Evolutionary conservation across 2,113 vertebrate genomes (phyloP), one percentile per base, ranked within the genome.

Genomic region (Callipepla squamata): DNA sequence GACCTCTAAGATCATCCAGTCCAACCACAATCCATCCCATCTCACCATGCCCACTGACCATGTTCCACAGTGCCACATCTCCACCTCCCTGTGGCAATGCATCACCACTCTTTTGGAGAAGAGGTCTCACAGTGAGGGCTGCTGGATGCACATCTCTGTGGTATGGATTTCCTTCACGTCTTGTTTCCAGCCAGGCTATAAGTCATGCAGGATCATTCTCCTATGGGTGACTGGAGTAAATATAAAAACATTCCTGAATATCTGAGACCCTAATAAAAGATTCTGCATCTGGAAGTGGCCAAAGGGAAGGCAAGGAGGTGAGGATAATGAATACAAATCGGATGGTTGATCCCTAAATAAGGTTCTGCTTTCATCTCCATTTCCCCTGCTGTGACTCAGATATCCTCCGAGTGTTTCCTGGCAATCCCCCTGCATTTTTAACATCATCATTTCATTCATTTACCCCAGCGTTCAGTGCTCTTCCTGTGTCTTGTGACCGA

Each of bases 401-500:
- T 81, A 75, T 55, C 73, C 83, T 94, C 69, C 1, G 0, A 93
- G 73, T 21, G 63, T 82, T 93, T 93, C 59, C 94, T 96, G 96
- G 94, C 94, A 93, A 68, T 63, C n/a, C 40, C 48, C 88, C 76
- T 4, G 11, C 90, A 91, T 96, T 96, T 96, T 93, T 95, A 58
- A 72, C 80, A 84, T 90, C 66, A 40, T 55, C 7, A 44, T 90
- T 95, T 63, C 70, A 44, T 57, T 75, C 40, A 1, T 62, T 76
- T 75, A 77, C 73, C 79, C 94, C 68, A 65, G 67, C 63, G 96
- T 96, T 97, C 96, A 95, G 73, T 97, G 86, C 96, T 96, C 96
- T 97, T 97, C 95, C 95, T 89, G 90, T 92, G 83, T 7, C 92
- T 81, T 81, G 69, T 92, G 95, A 94, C 90, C 28, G 7, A 90